These are phyloP conservation scores for Drosophila prostipennis DNA, from an alignment of 2,888 invertebrate genomes.

Conservation along the genomic window DNA sequence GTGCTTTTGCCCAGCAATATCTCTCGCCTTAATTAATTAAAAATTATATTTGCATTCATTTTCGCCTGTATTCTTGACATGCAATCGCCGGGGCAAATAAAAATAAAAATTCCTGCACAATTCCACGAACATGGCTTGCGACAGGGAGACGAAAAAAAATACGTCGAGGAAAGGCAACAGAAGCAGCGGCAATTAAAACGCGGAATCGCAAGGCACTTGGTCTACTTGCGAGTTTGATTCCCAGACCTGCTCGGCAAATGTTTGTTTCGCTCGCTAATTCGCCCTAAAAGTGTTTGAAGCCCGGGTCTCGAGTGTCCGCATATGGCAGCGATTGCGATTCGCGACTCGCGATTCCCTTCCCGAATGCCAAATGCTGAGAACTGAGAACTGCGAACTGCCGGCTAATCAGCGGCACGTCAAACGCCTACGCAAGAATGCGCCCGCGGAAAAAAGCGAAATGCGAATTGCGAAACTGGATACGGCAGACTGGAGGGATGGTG, in stretches of 20 bases:
- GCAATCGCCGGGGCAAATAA: slow-evolving; percentile 11
- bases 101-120: slow-evolving; percentile 2
- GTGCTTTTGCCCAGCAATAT: slow-evolving; percentile 16
- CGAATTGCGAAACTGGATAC: slow-evolving; percentile 38
- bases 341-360: neutral
- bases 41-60: slow-evolving; percentile 30
- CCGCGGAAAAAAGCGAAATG: slow-evolving; percentile 23
- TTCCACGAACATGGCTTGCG: slow-evolving; percentile 37
- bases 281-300: slow-evolving; percentile 29
- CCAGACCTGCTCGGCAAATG: slow-evolving; percentile 52
- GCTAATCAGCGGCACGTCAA: slow-evolving; percentile 74
- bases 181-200: slow-evolving; percentile 41
- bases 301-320: slow-evolving; percentile 51
- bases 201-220: slow-evolving; percentile 6
- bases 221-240: slow-evolving; percentile 31
- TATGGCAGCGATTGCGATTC: slow-evolving; percentile 30
- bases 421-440: slow-evolving; percentile 67
- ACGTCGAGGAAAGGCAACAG: slow-evolving; percentile 21
- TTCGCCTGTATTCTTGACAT: slow-evolving; percentile 16
- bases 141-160: slow-evolving; percentile 14
- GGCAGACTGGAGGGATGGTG: neutral
- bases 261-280: slow-evolving; percentile 50
- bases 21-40: slow-evolving; percentile 33
- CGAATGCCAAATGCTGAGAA: slow-evolving; percentile 19
- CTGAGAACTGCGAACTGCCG: slow-evolving; percentile 29